Percentiles rank a stretch among this genome's conserved stretches.
phyloP scores from a whole-genome alignment of 2,888 invertebrate species.

The Lamproptera curius region DNA sequence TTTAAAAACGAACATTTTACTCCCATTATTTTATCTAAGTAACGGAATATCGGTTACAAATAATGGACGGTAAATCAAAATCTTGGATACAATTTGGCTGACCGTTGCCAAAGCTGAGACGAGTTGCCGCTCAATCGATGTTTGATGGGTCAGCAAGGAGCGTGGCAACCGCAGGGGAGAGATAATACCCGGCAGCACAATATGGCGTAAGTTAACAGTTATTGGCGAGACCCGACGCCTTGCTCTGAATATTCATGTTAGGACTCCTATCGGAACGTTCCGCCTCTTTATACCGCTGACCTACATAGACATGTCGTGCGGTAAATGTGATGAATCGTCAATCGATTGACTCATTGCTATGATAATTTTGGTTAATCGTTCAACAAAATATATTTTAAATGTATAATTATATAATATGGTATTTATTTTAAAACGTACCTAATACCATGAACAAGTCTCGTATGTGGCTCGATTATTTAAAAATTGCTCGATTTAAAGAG shows the following conservation, averaged over 20 bases:
- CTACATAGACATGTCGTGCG: conserved; percentile 31
- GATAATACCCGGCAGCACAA: conserved; percentile 42
- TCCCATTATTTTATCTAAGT: too few species aligned
- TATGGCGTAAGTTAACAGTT: conserved; percentile 64
- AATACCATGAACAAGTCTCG: conserved; percentile 1
- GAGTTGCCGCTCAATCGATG: conserved; percentile 20
- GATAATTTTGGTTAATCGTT: too few species aligned
- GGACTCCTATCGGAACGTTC: conserved; percentile 41
- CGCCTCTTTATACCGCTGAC: conserved; percentile 33
- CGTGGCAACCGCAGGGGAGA: conserved; percentile 40
- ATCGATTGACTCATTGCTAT: too few species aligned
- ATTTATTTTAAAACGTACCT: background rate
- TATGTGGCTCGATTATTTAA: too few species aligned
- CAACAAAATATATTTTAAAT: background rate
- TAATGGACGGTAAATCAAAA: conserved; percentile 10
- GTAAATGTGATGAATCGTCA: too few species aligned
- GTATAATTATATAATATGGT: background rate
- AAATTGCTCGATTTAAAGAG: too few species aligned
- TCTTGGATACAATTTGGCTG: conserved; percentile 15
- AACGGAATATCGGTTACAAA: conserved; percentile 9
- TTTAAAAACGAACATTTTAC: too few species aligned
- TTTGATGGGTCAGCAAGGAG: conserved; percentile 30
- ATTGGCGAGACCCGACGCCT: conserved; percentile 51
- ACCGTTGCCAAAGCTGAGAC: conserved; percentile 12
- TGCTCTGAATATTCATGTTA: conserved; percentile 67